phyloP scores from a whole-genome alignment of 2,797 vertebrate genomes.

The Crax fasciolata region DNA sequence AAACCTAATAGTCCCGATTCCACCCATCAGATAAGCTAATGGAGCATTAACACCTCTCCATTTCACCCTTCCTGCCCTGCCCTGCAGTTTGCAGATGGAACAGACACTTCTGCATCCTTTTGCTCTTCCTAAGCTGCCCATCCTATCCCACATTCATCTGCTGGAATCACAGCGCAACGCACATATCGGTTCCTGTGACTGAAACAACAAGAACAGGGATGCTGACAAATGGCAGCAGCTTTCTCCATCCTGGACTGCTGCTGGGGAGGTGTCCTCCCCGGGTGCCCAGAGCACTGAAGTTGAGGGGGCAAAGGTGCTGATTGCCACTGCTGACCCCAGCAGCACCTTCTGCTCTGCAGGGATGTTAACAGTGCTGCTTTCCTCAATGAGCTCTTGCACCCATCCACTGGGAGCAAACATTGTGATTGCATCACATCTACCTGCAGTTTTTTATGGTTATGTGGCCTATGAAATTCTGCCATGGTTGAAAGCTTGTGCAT shows the following conservation, averaged over 20 bases:
- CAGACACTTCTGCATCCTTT: background rate
- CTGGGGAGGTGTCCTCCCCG: fast-evolving
- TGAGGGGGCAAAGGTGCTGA: background rate
- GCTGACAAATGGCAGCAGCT: background rate
- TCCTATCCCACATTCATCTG: background rate
- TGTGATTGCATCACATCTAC: fast-evolving
- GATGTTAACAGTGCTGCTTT: fast-evolving
- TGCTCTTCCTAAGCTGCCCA: background rate
- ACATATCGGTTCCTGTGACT: background rate
- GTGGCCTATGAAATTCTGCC: background rate
- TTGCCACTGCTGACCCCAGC: background rate
- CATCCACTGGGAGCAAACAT: fast-evolving
- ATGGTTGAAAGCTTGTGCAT: fast-evolving
- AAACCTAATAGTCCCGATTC: background rate
- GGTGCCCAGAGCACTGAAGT: background rate
- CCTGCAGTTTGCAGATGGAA: constrained; percentile 16
- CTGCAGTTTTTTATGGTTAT: background rate
- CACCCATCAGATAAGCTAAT: constrained; percentile 28
- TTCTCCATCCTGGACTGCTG: background rate
- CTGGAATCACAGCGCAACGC: background rate
- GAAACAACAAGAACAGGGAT: background rate
- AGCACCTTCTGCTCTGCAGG: background rate
- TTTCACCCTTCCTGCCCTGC: constrained; percentile 68
- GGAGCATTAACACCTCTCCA: background rate
- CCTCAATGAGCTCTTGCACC: fast-evolving